Percentiles rank a stretch among this genome's conserved stretches.
Conservation (phyloP, 2,113 vertebrate genomes). For the Prunella fulvescens region DNA sequence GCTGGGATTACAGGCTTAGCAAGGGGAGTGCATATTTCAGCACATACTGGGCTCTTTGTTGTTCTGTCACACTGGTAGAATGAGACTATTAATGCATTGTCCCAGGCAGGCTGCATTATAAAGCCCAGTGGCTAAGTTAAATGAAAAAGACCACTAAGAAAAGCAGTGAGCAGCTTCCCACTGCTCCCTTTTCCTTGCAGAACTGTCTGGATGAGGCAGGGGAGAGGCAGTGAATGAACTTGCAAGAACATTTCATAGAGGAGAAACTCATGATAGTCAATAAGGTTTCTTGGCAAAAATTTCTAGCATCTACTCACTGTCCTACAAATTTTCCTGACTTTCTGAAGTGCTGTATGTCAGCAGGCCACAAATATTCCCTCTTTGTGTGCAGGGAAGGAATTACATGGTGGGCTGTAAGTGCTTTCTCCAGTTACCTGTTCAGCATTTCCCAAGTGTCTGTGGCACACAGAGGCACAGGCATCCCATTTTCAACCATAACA, state of each 20-base stretch:
- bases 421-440: background rate
- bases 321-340: background rate
- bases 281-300: background rate
- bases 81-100: constrained; percentile 54
- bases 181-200: background rate
- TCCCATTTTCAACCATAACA: background rate
- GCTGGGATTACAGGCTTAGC: constrained; percentile 44
- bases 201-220: background rate
- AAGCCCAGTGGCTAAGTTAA: constrained; percentile 35
- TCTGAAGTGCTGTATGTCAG: background rate
- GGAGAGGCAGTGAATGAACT: background rate
- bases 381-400: background rate
- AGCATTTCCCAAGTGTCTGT: background rate
- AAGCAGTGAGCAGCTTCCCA: background rate
- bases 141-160: constrained; percentile 6
- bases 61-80: constrained; percentile 37
- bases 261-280: background rate
- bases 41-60: constrained; percentile 53
- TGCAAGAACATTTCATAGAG: background rate
- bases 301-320: background rate
- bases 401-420: background rate
- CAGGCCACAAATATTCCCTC: background rate
- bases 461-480: background rate
- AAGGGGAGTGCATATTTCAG: constrained; percentile 48
- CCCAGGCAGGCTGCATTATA: background rate